Evolutionary conservation across 2,888 invertebrate genomes (phyloP).

Genomic region (Andrena haemorrhoa): DNA sequence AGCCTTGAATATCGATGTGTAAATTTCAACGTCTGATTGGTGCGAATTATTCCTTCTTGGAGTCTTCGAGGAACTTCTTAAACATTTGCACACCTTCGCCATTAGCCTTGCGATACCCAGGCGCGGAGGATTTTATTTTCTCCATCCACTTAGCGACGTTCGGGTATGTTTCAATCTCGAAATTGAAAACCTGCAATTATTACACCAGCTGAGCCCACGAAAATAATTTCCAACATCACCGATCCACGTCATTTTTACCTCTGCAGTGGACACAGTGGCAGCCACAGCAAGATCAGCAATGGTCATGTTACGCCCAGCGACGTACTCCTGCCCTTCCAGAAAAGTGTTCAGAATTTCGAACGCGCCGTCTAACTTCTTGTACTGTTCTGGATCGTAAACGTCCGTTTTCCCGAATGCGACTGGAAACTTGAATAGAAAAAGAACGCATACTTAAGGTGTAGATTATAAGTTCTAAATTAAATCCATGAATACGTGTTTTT

Average conservation of each 20-base stretch:
- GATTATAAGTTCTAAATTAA: neutral
- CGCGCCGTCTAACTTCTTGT: constrained; percentile 68
- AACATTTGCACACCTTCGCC: constrained; percentile 77
- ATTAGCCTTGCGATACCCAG: constrained; percentile 86
- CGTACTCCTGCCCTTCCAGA: constrained; percentile 80
- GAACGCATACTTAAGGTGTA: neutral
- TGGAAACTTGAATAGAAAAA: constrained; percentile 68
- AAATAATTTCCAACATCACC: neutral
- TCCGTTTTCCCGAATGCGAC: constrained; percentile 63
- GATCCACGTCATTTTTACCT: constrained; percentile 65
- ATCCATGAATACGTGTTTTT: neutral
- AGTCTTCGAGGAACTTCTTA: constrained; percentile 62
- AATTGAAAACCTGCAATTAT: constrained; percentile 75
- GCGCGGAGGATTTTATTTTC: constrained; percentile 87
- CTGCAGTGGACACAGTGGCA: constrained; percentile 76
- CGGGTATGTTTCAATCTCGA: constrained; percentile 86
- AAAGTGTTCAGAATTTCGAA: constrained; percentile 76
- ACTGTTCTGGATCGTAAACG: constrained; percentile 66
- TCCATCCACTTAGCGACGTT: constrained; percentile 90
- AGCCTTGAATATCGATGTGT: no score
- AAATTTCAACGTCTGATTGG: no score
- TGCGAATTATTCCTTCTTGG: neutral
- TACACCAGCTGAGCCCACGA: neutral
- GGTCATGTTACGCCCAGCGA: constrained; percentile 78
- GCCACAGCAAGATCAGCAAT: constrained; percentile 80